phyloP scores from a whole-genome alignment of 2,797 vertebrate species.

The Trichosurus vulpecula region DNA sequence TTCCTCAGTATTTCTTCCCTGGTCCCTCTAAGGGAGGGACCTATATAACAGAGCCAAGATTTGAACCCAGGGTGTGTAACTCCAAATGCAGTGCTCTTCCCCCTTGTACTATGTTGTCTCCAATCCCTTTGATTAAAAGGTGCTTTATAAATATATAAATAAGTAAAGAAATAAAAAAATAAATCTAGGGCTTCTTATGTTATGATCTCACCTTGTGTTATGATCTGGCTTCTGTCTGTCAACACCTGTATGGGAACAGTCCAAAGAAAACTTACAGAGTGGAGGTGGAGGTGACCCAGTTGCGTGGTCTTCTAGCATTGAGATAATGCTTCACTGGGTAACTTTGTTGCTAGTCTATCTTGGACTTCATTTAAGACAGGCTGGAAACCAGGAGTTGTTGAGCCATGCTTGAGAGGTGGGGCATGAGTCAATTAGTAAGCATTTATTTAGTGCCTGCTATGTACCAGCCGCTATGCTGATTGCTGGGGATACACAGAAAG shows the following conservation, averaged over 20 bases:
- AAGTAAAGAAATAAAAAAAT: slow-evolving; percentile 50
- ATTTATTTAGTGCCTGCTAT: neutral
- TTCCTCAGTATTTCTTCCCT: neutral
- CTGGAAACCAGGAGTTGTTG: neutral
- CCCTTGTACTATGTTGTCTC: neutral
- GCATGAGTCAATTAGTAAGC: neutral
- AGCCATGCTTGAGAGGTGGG: no score
- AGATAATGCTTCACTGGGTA: neutral
- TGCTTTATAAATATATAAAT: slow-evolving; percentile 65
- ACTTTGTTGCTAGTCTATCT: neutral
- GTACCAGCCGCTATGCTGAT: neutral
- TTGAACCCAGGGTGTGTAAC: neutral
- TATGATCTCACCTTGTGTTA: slow-evolving; percentile 70
- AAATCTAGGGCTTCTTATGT: neutral
- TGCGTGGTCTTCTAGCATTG: slow-evolving; percentile 20
- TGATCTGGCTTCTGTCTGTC: slow-evolving; percentile 74
- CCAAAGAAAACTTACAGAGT: slow-evolving; percentile 73
- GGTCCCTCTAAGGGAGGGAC: neutral
- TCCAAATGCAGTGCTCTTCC: neutral
- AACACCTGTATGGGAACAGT: slow-evolving; percentile 51
- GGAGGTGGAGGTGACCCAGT: slow-evolving; percentile 71
- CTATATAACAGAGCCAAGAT: neutral
- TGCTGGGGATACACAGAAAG: neutral
- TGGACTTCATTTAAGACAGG: neutral
- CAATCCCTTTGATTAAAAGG: slow-evolving; percentile 55